Conservation (phyloP, 2,113 vertebrate genomes). For the Prolemur simus region DNA sequence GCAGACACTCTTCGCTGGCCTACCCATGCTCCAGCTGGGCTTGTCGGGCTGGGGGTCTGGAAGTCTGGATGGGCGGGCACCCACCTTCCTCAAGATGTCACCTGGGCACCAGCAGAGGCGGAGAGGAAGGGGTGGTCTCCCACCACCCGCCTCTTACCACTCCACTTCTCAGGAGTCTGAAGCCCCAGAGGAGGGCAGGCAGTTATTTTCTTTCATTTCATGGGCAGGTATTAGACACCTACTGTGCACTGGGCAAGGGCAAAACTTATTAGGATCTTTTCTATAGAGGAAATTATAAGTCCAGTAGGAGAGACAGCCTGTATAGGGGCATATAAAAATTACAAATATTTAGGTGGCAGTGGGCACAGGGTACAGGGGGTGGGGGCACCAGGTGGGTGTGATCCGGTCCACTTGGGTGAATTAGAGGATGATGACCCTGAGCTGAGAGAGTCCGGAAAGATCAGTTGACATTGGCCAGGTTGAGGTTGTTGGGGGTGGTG, state of each 20-base stretch:
- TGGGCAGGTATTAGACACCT: background rate
- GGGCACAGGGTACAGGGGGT: background rate
- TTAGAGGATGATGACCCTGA: background rate
- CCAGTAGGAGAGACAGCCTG: background rate
- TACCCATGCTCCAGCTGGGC: accelerated
- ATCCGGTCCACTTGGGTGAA: background rate
- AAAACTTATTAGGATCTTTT: background rate
- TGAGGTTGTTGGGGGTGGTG: background rate
- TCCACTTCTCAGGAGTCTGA: background rate
- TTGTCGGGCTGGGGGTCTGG: background rate
- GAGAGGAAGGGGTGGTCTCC: no score
- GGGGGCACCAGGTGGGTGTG: background rate
- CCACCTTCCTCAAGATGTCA: background rate
- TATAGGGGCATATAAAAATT: background rate
- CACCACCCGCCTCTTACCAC: no score
- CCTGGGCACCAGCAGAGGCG: background rate
- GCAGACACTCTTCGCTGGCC: accelerated
- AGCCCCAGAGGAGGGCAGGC: background rate
- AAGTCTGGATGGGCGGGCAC: background rate
- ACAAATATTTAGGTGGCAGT: background rate
- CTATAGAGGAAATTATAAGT: background rate
- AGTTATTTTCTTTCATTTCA: background rate
- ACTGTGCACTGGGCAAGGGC: background rate
- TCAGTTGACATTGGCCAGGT: background rate
- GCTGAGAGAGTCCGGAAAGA: background rate